phyloP scores from a whole-genome alignment of 1,140 invertebrate genomes.

The Augochlora pura region DNA sequence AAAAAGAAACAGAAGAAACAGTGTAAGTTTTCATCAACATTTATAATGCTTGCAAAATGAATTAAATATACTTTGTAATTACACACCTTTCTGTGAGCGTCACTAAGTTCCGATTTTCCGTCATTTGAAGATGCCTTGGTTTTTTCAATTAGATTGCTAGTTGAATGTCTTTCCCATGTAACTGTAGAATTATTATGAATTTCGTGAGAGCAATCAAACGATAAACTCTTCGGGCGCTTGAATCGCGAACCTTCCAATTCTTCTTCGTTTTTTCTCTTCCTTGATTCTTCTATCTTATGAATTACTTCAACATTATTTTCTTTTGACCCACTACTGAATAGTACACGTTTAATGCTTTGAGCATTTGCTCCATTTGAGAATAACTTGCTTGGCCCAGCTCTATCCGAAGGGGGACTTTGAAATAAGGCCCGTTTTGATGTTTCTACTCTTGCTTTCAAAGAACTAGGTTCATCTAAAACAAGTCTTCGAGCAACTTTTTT shows the following conservation, averaged over 20 bases:
- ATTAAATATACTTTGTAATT: background rate
- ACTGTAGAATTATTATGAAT: slow-evolving; percentile 55
- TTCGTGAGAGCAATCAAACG: slow-evolving; percentile 79
- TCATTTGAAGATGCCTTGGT: slow-evolving; percentile 39
- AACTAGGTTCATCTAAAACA: slow-evolving; percentile 68
- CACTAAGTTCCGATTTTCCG: slow-evolving; percentile 80
- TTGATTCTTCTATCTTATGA: slow-evolving; percentile 64
- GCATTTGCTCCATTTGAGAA: slow-evolving; percentile 54
- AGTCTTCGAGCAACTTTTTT: slow-evolving; percentile 70
- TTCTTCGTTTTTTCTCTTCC: slow-evolving; percentile 81
- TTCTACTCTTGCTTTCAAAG: slow-evolving; percentile 74
- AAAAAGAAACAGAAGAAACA: slow-evolving; percentile 46
- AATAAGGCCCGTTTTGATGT: slow-evolving; percentile 84
- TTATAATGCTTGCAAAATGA: background rate
- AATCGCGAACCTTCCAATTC: slow-evolving; percentile 77
- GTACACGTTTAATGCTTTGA: slow-evolving; percentile 81
- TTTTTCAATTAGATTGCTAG: slow-evolving; percentile 58
- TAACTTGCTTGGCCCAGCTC: slow-evolving; percentile 72
- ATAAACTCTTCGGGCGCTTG: slow-evolving; percentile 83
- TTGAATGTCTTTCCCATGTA: slow-evolving; percentile 64
- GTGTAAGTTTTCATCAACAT: slow-evolving; percentile 20
- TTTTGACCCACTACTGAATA: slow-evolving; percentile 82
- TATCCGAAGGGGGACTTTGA: slow-evolving; percentile 81
- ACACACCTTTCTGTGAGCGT: slow-evolving; percentile 83
- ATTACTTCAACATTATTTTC: slow-evolving; percentile 55